Base-by-base conservation (phyloP, 2,797 vertebrate species). In the Acropternis orthonyx region DNA sequence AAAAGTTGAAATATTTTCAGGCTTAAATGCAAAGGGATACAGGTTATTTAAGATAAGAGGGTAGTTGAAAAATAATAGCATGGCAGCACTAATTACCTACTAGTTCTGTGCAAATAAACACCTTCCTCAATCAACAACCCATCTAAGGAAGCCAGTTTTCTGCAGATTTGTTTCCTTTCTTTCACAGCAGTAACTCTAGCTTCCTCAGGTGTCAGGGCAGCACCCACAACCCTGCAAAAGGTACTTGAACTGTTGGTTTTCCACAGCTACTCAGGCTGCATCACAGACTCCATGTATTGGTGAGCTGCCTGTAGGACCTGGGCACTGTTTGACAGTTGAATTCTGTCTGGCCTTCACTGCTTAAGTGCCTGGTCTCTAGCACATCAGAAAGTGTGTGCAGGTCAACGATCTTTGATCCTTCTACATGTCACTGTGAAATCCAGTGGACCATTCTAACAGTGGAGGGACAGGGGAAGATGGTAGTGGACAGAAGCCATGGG, bases 361-460 rank as follows among this genome's bases (percentile, higher is more conserved):
- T 63, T 32, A 59, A 41, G 27, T 26, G 51, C 23, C 16, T 0
- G 0, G 17, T 36, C n/a, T 30, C 51, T 14, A 24, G 43, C n/a
- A n/a, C 9, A 26, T 36, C 55, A 88, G 46, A 51, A 68, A 54
- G 22, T 1, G 3, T 5, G 26, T 46, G 44, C 32, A 54, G 65
- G 23, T 3, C 4, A 3, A 46, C 49, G 6, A 15, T n/a, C 36
- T 77, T 14, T 54, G 30, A 88, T 49, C 23, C 9, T 69, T 34
- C 28, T 24, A n/a, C 20, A 32, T 56, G 10, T 37, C 65, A 80
- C 0, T 1, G 23, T 59, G 48, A 72, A 62, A 77, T 52, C 37
- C 1, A 5, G 15, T 34, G 23, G 21, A 48, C 15, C 0, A 0
- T 43, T 81, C 43, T 21, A 43, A 39, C 15, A 62, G 27, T 62